phyloP scores from a whole-genome alignment of 1,140 invertebrate species.

The Heliconius congener region DNA sequence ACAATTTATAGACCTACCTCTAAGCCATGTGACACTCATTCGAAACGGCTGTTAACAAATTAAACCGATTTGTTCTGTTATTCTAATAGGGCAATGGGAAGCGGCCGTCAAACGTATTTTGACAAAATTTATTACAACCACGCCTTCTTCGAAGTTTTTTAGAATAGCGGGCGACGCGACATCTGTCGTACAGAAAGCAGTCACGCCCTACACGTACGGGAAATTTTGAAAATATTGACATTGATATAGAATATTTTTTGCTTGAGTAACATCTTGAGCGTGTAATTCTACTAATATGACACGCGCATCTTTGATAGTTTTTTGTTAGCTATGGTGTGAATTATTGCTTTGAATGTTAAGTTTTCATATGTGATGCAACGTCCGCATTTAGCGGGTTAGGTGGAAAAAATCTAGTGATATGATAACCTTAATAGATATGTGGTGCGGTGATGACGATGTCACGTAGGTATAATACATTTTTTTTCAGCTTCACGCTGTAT shows the following conservation, averaged over 20 bases:
- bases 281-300: constrained; percentile 24
- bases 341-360: not conserved
- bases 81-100: constrained; percentile 79
- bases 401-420: too few species aligned
- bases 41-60: constrained; percentile 78
- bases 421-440: too few species aligned
- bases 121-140: constrained; percentile 81
- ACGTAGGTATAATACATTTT: too few species aligned
- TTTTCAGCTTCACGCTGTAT: too few species aligned
- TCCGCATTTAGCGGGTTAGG: too few species aligned
- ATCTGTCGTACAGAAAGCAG: constrained; percentile 69
- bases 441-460: too few species aligned
- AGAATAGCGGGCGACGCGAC: constrained; percentile 60
- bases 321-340: not conserved
- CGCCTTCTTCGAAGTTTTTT: constrained; percentile 73
- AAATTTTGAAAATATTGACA: constrained; percentile 54
- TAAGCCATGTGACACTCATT: constrained; percentile 76
- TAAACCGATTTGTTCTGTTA: constrained; percentile 79
- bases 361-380: not conserved
- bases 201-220: constrained; percentile 60
- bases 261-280: constrained; percentile 27
- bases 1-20: constrained; percentile 66
- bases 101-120: constrained; percentile 78
- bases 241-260: constrained; percentile 41
- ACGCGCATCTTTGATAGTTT: constrained; percentile 19